phyloP scores from a whole-genome alignment of 2,113 vertebrate genomes.

The Martes martes region DNA sequence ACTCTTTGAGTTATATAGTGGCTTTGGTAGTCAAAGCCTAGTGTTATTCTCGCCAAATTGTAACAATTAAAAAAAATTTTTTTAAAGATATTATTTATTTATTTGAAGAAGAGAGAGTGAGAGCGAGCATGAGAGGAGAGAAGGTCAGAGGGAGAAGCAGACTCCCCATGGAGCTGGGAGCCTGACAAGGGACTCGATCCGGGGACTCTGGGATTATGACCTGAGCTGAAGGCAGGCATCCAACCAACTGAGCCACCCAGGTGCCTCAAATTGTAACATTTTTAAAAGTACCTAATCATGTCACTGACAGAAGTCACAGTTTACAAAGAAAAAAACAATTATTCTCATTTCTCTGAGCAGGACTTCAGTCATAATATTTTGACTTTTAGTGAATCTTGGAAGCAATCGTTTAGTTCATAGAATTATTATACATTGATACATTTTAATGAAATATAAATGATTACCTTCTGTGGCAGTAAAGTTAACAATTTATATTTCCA shows the following conservation, averaged over 20 bases:
- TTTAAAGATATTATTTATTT: too few relatives aligned
- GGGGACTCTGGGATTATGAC: too few relatives aligned
- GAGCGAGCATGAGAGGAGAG: too few relatives aligned
- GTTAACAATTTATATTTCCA: not conserved
- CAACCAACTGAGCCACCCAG: too few relatives aligned
- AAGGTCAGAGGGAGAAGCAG: too few relatives aligned
- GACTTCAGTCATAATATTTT: not conserved
- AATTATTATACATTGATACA: not conserved
- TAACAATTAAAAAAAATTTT: not conserved
- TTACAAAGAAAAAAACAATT: not conserved
- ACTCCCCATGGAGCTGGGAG: too few relatives aligned
- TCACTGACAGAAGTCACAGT: not conserved
- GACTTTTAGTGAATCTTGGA: not conserved
- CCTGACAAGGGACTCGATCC: too few relatives aligned
- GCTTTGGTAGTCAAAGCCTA: not conserved
- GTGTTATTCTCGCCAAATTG: not conserved
- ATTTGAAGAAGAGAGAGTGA: too few relatives aligned
- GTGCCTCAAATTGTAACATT: too few relatives aligned
- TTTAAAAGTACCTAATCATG: not conserved
- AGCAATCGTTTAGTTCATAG: not conserved
- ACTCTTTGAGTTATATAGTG: not conserved
- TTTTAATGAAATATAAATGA: not conserved
- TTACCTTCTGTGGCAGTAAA: not conserved
- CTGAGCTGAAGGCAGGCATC: too few relatives aligned
- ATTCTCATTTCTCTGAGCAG: not conserved